Percentiles rank a stretch among this genome's conserved stretches.
Evolutionary conservation across 2,113 vertebrate genomes (phyloP).

Genomic region (Anolis carolinensis): DNA sequence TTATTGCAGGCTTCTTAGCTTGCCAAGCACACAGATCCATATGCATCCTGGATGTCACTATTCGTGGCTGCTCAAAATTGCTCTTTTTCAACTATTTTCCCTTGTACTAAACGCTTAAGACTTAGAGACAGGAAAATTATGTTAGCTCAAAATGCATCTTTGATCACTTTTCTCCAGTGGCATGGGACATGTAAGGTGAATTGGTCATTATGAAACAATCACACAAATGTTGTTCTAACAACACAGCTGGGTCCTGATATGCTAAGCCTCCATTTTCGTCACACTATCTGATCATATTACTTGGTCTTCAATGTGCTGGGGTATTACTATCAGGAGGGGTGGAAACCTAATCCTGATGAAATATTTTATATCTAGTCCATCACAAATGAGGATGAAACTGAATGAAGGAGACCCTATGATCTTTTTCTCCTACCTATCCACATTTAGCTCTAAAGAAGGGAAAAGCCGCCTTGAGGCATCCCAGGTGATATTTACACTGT

Average conservation of each 20-base stretch:
- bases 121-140: neutral
- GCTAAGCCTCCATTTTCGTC: neutral
- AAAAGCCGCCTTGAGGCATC: conserved; percentile 24
- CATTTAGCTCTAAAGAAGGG: conserved; percentile 43
- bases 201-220: neutral
- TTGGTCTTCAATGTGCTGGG: neutral
- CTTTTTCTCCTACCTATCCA: conserved; percentile 18
- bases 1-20: too few species aligned
- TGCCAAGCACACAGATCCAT: too few species aligned
- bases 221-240: neutral
- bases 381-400: neutral
- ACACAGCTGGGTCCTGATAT: neutral
- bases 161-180: neutral
- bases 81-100: too few species aligned
- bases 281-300: neutral
- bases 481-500: conserved; percentile 15
- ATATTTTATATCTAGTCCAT: conserved; percentile 15
- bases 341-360: neutral
- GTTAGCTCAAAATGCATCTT: neutral
- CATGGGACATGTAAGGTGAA: neutral
- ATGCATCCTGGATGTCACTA: too few species aligned
- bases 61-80: too few species aligned
- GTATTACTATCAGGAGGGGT: neutral
- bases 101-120: too few species aligned
- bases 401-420: conserved; percentile 13